Percentiles rank a stretch among this genome's conserved stretches.
phyloP scores from a whole-genome alignment of 2,113 vertebrate species.

The Malurus melanocephalus region DNA sequence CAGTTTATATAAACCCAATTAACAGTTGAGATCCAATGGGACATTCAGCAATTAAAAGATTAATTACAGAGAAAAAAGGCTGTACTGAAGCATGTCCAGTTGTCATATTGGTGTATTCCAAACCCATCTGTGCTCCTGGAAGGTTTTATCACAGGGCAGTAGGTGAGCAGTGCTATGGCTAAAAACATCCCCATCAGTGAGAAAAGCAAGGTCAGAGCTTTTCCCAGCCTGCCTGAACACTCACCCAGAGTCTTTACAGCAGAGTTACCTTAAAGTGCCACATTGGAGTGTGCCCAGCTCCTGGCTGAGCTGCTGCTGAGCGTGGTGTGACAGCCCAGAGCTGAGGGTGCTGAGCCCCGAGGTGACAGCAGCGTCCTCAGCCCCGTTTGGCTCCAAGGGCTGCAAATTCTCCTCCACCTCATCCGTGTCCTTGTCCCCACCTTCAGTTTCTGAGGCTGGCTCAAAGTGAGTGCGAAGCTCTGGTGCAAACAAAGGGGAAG shows the following conservation, averaged over 20 bases:
- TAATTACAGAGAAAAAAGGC: not conserved
- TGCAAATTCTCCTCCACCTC: conserved; percentile 76
- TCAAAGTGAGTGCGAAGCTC: conserved; percentile 88
- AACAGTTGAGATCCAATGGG: not conserved
- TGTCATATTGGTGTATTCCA: not conserved
- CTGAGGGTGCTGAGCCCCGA: conserved; percentile 47
- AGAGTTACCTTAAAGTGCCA: conserved; percentile 81
- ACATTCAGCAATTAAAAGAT: not conserved
- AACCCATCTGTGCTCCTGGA: not conserved
- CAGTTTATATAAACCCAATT: not conserved
- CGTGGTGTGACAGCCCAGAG: conserved; percentile 64
- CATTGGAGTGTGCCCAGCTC: conserved; percentile 83
- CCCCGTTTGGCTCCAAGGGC: conserved; percentile 2
- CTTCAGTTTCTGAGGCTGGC: conserved; percentile 81
- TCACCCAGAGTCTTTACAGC: not conserved
- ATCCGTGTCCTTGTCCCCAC: conserved; percentile 79
- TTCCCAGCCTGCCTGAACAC: not conserved
- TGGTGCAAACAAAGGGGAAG: conserved; percentile 44
- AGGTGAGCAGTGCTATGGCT: not conserved
- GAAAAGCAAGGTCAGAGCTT: not conserved
- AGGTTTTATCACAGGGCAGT: not conserved
- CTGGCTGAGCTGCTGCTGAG: conserved; percentile 72
- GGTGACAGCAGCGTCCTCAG: conserved; percentile 45
- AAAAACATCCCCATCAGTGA: fast-evolving
- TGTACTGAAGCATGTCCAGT: not conserved